A percentile compares a stretch with the other conserved stretches of the same genome.
phyloP scores from a whole-genome alignment of 2,888 invertebrate species.

The Xylota sylvarum region DNA sequence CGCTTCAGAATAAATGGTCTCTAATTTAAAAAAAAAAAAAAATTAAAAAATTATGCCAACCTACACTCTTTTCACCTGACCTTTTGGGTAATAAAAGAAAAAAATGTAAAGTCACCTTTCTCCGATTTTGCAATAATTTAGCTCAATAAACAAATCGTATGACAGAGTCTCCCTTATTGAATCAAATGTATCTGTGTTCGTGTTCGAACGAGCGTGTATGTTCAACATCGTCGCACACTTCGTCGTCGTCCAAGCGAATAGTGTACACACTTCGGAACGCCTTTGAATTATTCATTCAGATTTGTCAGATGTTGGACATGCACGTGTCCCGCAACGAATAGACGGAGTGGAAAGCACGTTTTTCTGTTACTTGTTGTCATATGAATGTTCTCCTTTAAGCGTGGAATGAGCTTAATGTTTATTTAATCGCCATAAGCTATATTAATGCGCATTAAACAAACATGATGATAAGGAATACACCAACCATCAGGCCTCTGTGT shows the following conservation, averaged over 20 bases:
- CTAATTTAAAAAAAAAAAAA: neutral
- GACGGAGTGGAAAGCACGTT: neutral
- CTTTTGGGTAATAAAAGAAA: conserved; percentile 4
- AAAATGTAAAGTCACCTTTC: neutral
- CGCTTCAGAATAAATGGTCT: neutral
- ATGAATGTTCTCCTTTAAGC: neutral
- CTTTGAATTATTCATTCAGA: conserved; percentile 6
- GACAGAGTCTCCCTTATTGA: neutral
- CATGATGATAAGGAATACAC: neutral
- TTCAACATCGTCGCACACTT: neutral
- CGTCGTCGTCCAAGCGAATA: no score
- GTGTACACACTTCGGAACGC: neutral
- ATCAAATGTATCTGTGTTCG: neutral
- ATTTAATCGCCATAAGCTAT: conserved; percentile 21
- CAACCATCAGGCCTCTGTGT: neutral
- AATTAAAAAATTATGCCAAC: neutral
- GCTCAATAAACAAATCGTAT: neutral
- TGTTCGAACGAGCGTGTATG: neutral
- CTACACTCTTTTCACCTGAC: conserved; percentile 27
- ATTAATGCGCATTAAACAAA: conserved; percentile 46
- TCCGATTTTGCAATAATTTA: neutral
- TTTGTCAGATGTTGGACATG: conserved; percentile 2
- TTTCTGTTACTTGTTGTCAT: neutral
- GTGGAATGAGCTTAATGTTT: neutral
- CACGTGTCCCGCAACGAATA: neutral